Conservation (phyloP, 2,888 invertebrate species). For the Diachrysia chrysitis region DNA sequence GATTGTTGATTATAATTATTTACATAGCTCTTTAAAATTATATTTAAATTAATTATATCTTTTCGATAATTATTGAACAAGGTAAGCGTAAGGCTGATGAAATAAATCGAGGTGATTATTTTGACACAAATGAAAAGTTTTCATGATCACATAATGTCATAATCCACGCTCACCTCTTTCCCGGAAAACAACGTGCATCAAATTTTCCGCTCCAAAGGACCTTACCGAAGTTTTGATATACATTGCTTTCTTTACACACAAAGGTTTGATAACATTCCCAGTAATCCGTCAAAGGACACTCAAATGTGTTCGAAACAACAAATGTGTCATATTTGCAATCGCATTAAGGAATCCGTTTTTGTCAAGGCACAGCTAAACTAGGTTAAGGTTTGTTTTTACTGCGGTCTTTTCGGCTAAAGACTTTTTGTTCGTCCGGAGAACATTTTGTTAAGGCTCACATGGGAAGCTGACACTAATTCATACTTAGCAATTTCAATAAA, state of each 20-base stretch:
- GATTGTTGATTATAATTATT: too few relatives aligned
- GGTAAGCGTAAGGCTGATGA: too few relatives aligned
- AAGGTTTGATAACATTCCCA: neutral
- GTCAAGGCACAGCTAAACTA: neutral
- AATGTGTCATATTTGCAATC: constrained; percentile 3
- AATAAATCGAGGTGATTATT: too few relatives aligned
- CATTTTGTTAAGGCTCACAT: neutral
- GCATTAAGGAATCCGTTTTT: constrained; percentile 6
- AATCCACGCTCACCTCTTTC: too few relatives aligned
- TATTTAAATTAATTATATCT: too few relatives aligned
- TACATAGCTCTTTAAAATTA: too few relatives aligned
- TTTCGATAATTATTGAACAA: too few relatives aligned
- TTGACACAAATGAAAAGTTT: too few relatives aligned
- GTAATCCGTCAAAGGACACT: neutral
- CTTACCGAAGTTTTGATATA: neutral
- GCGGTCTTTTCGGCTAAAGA: neutral
- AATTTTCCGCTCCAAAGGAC: neutral
- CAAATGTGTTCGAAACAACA: neutral
- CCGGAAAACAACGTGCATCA: neutral
- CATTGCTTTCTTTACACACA: neutral
- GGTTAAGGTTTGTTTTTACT: constrained; percentile 7
- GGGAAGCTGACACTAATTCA: neutral
- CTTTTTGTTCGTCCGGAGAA: neutral
- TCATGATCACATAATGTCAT: too few relatives aligned
- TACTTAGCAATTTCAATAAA: too few relatives aligned